phyloP scores from a whole-genome alignment of 2,888 invertebrate species.

The Dolichopus griseipennis region DNA sequence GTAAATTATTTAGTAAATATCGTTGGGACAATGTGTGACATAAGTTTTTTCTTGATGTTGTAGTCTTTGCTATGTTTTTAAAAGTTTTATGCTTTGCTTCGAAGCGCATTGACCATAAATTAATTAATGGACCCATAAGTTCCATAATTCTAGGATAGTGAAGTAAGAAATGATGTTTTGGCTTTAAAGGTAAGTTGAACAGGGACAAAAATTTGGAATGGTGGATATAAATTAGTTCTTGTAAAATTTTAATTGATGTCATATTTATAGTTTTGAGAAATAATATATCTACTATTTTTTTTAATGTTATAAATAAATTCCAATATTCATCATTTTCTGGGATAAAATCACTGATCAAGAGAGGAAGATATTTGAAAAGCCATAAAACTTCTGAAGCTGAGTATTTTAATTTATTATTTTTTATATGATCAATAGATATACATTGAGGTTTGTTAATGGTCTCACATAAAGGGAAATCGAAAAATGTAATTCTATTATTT shows the following conservation, averaged over 20 bases:
- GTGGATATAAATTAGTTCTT: too few relatives aligned
- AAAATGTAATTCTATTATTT: too few relatives aligned
- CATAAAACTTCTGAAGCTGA: too few relatives aligned
- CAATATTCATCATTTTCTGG: neutral
- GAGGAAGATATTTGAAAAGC: neutral
- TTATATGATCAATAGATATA: too few relatives aligned
- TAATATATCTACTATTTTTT: slow-evolving; percentile 7
- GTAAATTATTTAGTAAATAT: too few relatives aligned
- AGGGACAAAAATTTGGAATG: neutral
- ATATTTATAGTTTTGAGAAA: slow-evolving; percentile 23
- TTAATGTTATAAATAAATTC: slow-evolving; percentile 9
- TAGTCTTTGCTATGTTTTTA: neutral
- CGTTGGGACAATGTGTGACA: neutral
- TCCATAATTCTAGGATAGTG: neutral
- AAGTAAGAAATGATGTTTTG: neutral
- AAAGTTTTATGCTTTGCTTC: slow-evolving; percentile 4
- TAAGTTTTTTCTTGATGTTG: neutral
- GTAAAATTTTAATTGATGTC: neutral
- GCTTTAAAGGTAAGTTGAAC: neutral
- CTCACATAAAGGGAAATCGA: too few relatives aligned
- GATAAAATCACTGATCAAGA: too few relatives aligned
- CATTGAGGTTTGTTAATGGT: too few relatives aligned
- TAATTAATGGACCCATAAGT: neutral
- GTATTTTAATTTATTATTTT: too few relatives aligned
- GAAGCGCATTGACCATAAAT: neutral